phyloP scores from a whole-genome alignment of 2,113 vertebrate species.

The Lipotes vexillifer region DNA sequence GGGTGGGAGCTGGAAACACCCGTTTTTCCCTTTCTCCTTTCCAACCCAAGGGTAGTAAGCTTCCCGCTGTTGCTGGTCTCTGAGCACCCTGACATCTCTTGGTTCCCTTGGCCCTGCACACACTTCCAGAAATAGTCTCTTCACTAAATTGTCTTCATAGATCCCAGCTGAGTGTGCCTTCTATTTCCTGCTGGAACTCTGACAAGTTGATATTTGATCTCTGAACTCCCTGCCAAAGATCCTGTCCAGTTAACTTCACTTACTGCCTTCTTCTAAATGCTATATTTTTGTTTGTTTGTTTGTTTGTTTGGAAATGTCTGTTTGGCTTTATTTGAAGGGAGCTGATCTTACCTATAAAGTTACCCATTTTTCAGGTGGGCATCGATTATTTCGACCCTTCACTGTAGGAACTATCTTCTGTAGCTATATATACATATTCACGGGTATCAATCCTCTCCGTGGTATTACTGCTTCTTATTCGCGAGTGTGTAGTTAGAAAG shows the following conservation, averaged over 20 bases:
- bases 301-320: slow-evolving; percentile 31
- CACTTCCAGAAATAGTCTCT: not conserved
- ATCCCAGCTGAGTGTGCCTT: not conserved
- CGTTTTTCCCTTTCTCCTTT: not conserved
- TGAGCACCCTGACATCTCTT: not conserved
- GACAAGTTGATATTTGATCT: slow-evolving; percentile 29
- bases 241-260: not conserved
- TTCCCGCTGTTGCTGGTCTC: not conserved
- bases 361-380: not conserved
- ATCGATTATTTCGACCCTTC: not conserved
- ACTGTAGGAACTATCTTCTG: not conserved
- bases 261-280: slow-evolving; percentile 3
- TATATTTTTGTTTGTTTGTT: slow-evolving; percentile 16
- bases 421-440: not conserved
- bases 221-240: not conserved
- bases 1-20: not conserved
- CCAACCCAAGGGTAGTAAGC: not conserved
- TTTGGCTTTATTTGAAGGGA: slow-evolving; percentile 20
- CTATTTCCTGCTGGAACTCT: slow-evolving; percentile 9
- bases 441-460: not conserved
- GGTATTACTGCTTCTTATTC: slow-evolving; percentile 35
- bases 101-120: not conserved
- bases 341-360: not conserved
- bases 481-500: slow-evolving; percentile 15
- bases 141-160: not conserved